These are phyloP conservation scores for Mallotus villosus DNA, from an alignment of 2,797 vertebrate species.

Conservation along the genomic window DNA sequence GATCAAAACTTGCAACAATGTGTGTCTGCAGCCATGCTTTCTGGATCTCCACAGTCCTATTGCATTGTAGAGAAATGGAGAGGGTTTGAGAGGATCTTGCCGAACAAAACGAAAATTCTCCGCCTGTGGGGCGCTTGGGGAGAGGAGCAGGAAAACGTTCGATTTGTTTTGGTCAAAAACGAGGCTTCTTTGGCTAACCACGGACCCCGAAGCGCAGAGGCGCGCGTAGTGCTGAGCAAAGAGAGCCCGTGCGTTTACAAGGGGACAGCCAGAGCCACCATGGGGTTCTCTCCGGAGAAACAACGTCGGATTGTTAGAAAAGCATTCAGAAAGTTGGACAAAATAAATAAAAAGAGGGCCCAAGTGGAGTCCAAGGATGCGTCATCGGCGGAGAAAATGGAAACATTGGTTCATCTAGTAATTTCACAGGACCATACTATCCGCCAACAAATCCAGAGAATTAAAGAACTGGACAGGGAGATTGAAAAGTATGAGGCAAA, in stretches of 20 bases:
- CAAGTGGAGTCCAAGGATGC: slow-evolving; percentile 67
- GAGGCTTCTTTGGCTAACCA: slow-evolving; percentile 83
- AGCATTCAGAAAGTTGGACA: slow-evolving; percentile 94
- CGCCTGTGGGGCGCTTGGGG: slow-evolving; percentile 93
- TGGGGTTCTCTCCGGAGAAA: slow-evolving; percentile 79
- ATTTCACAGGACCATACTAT: slow-evolving; percentile 95
- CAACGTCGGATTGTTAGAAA: slow-evolving; percentile 91
- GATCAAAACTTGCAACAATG: slow-evolving; percentile 73
- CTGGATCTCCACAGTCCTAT: slow-evolving; percentile 77
- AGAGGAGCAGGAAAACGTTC: slow-evolving; percentile 87
- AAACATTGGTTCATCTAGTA: slow-evolving; percentile 90
- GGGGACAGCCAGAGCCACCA: slow-evolving; percentile 55
- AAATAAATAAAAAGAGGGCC: slow-evolving; percentile 82
- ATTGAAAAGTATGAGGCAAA: slow-evolving; percentile 88
- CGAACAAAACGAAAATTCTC: slow-evolving; percentile 87
- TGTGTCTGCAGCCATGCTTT: slow-evolving; percentile 66
- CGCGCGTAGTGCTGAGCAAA: slow-evolving; percentile 88
- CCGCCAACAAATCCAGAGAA: slow-evolving; percentile 89
- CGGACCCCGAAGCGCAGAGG: slow-evolving; percentile 89
- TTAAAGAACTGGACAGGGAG: slow-evolving; percentile 86
- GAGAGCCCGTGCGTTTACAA: slow-evolving; percentile 73
- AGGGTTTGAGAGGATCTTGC: slow-evolving; percentile 90
- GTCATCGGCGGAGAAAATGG: slow-evolving; percentile 81
- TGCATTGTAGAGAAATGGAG: slow-evolving; percentile 97
- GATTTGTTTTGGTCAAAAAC: slow-evolving; percentile 87